These are phyloP conservation scores for Blera fallax DNA, from an alignment of 2,888 invertebrate genomes.

Conservation along the genomic window DNA sequence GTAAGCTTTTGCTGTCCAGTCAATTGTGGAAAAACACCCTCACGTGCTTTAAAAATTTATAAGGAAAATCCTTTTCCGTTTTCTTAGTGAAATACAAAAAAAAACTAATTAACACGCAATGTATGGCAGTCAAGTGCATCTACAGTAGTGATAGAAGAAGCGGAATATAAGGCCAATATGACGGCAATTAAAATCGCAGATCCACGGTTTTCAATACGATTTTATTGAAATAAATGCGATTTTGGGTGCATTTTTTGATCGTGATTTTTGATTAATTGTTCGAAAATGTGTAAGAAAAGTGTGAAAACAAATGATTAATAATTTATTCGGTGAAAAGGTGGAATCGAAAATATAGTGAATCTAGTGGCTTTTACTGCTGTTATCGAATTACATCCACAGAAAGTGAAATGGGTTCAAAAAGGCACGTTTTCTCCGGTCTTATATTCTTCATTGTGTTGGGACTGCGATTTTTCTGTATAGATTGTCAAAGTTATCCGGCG, in stretches of 20 bases:
- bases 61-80: neutral
- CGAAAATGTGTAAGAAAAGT: too few relatives aligned
- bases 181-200: conserved; percentile 25
- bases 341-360: too few relatives aligned
- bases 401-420: conserved; percentile 64
- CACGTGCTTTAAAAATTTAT: conserved; percentile 7
- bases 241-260: conserved; percentile 14
- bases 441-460: conserved; percentile 71
- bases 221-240: neutral
- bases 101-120: conserved; percentile 38
- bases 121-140: conserved; percentile 39
- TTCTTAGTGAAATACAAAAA: neutral
- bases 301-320: too few relatives aligned
- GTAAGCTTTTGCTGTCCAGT: conserved; percentile 13
- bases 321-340: too few relatives aligned
- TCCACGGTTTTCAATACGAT: conserved; percentile 12
- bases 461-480: conserved; percentile 72
- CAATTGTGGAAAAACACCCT: conserved; percentile 9
- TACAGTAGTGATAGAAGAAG: neutral
- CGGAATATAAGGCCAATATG: conserved; percentile 21
- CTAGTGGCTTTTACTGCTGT: conserved; percentile 14
- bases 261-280: conserved; percentile 9
- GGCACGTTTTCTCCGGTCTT: conserved; percentile 69
- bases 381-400: conserved; percentile 13
- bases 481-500: conserved; percentile 68